Evolutionary conservation across 2,113 vertebrate genomes (phyloP).

Genomic region (Aptenodytes forsteri): DNA sequence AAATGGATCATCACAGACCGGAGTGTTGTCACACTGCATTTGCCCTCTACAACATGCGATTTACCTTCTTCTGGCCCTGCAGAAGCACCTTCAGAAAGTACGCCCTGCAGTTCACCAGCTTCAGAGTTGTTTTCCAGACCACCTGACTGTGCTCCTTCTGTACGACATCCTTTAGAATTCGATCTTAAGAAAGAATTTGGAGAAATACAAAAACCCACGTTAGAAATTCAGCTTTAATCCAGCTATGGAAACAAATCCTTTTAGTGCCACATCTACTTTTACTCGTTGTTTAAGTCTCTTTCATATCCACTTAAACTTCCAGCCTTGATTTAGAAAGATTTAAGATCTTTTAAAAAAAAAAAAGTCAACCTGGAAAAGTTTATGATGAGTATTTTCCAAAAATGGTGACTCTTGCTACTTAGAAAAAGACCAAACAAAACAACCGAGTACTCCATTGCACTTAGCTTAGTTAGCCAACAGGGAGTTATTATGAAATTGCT

Average conservation of each 20-base stretch:
- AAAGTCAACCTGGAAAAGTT: not conserved
- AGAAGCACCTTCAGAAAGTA: slow-evolving; percentile 76
- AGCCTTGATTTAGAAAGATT: not conserved
- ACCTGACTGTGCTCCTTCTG: slow-evolving; percentile 68
- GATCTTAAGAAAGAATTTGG: slow-evolving; percentile 38
- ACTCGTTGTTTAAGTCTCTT: not conserved
- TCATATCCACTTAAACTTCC: not conserved
- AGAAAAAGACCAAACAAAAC: not conserved
- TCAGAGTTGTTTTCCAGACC: slow-evolving; percentile 79
- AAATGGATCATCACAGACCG: not conserved
- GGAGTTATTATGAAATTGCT: not conserved
- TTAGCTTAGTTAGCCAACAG: not conserved
- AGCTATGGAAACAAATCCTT: not conserved
- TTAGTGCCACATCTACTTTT: not conserved
- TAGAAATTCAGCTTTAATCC: not conserved
- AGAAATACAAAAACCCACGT: rapidly evolving
- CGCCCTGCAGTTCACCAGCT: slow-evolving; percentile 76
- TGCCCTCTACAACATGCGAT: rapidly evolving
- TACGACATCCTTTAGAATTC: slow-evolving; percentile 63
- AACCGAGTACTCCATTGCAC: not conserved
- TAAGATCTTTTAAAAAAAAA: not conserved
- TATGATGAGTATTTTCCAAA: not conserved
- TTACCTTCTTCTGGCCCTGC: slow-evolving; percentile 84
- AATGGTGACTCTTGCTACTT: not conserved
- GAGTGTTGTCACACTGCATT: not conserved